Base-by-base conservation (phyloP, 1,140 invertebrate genomes). In the Bombus vancouverensis region DNA sequence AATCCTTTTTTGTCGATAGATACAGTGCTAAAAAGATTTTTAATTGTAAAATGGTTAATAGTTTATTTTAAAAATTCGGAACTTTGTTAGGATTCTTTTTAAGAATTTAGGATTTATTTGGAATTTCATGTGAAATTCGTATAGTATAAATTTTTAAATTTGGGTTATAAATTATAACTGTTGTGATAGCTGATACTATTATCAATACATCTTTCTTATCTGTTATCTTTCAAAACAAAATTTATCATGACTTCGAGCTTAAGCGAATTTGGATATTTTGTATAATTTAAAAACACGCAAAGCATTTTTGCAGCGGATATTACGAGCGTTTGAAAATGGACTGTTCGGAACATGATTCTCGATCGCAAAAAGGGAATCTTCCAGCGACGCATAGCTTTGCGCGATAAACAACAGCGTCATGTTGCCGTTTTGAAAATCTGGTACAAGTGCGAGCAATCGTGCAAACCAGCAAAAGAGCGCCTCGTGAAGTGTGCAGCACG, bases 341-440 rank as follows among this genome's bases (percentile, higher is more conserved):
- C 66, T 37, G 66, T 37, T 22, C 34, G 34, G 34, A 39, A 68
- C 66, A 3, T 9, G 76, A 78, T 78, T 66, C 15, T 12, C 59
- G 59, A 65, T 78, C n/a, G 39, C 65, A n/a, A 34, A 34, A 34
- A 42, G n/a, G 6, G 57, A 39, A 77, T 77, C 75, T 76, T 76
- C 8, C 28, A 42, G 42, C 37, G 22, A 1, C 39, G n/a, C n/a
- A 28, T 59, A 28, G 28, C 32, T 39, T 34, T 81, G 28, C 28
- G 28, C 62, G 62, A 68, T 73, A 59, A 73, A 81, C 37, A 81
- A 44, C 44, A n/a, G 57, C 71, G 57, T 74, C 37, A 72, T 15
- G 53, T 72, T 81, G 68, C 47, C 44, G 81, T 72, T 86, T 85
- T 57, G 79, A 88, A 77, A 89, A 89, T 89, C 88, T 88, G 70